Base-by-base conservation (phyloP, 2,888 invertebrate species). In the Alviniconcha strummeri region DNA sequence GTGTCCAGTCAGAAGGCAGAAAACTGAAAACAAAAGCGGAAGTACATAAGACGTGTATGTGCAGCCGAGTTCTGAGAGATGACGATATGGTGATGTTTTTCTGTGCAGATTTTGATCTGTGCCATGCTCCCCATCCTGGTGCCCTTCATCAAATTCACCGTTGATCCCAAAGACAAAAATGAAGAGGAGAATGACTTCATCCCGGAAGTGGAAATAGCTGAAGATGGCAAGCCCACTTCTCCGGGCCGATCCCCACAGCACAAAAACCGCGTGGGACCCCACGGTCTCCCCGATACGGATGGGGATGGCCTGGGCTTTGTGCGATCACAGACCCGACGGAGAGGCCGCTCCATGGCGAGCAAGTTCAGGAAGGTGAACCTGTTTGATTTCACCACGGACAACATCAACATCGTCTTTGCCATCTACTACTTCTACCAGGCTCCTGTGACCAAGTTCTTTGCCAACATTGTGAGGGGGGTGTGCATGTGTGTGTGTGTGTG, bases 381-480 rank as follows among this genome's bases (percentile, higher is more conserved):
- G 80, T 87, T 88, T 81, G 85, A 88, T 81, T 85, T 82, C 4
- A 85, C 84, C 0, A 87, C 88, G 69, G 87, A 85, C 7, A 87
- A 85, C 15, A 90, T 92, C 83, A 89, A 88, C 75, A 19, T 92
- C 6, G 85, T 90, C 52, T 84, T 84, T 74, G 92, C 92, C n/a
- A 82, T 92, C 60, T 89, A 90, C 82, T 91, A 89, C 86, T 94
- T 92, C 89, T 92, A 93, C 85, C 90, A 90, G 17, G 93, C 94
- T 13, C 94, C 94, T 13, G 90, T 93, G 9, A 92, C 93, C 81
- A 93, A 92, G 83, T 94, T 94, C 87, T 89, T 88, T 83, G 87
- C 87, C 74, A 90, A 91, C 82, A 89, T 91, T 84, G 93, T 93
- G 86, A 87, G 91, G 88, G 64, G 57, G 8, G 72, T 72, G 72